A percentile compares a stretch with the other conserved stretches of the same genome.
Conservation (phyloP, 2,888 invertebrate species). For the Branchipolynoe longqiensis region DNA sequence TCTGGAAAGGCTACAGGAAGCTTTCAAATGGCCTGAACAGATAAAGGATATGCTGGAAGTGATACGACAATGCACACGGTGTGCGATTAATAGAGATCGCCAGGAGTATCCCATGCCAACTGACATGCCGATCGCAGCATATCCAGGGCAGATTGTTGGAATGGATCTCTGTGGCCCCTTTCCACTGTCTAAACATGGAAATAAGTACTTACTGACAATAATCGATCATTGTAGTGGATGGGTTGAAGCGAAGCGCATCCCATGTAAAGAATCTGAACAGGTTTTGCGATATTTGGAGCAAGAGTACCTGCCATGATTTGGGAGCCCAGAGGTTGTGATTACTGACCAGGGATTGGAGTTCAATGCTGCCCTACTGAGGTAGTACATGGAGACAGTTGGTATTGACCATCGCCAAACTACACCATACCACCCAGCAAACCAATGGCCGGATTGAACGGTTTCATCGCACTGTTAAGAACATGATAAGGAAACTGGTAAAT, state of each 20-base stretch:
- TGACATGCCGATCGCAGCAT: conserved; percentile 33
- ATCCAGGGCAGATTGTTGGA: conserved; percentile 25
- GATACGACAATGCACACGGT: neutral
- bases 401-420: neutral
- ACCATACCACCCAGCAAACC: conserved; percentile 38
- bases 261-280: neutral
- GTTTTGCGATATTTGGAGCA: neutral
- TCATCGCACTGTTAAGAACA: conserved; percentile 4
- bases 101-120: neutral
- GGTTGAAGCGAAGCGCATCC: conserved; percentile 49
- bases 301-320: conserved; percentile 46
- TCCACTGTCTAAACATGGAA: conserved; percentile 2
- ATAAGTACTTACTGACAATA: conserved; percentile 11
- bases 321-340: neutral
- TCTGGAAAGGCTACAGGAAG: conserved; percentile 21
- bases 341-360: conserved; percentile 50
- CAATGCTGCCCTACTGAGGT: neutral
- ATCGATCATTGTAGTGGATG: conserved; percentile 52
- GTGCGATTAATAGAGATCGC: neutral
- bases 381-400: neutral
- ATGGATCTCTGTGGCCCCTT: conserved; percentile 57
- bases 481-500: conserved; percentile 34
- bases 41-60: neutral
- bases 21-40: conserved; percentile 44
- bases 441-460: conserved; percentile 49